Conservation (phyloP, 2,888 invertebrate genomes). For the Suillia variegata region DNA sequence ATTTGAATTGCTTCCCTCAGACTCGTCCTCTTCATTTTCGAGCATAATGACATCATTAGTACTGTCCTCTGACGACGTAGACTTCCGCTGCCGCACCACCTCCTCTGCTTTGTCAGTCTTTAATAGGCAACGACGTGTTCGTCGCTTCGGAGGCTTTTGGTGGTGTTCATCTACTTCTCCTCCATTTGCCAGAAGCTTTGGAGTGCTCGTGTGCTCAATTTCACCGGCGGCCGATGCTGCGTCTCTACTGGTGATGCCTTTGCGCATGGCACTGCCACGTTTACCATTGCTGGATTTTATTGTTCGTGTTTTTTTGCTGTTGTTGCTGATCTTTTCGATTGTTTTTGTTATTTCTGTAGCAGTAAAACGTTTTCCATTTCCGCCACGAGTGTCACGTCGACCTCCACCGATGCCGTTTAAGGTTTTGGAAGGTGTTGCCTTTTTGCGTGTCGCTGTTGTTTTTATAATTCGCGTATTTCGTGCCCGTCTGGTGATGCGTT, state of each 20-base stretch:
- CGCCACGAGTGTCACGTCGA: constrained; percentile 5
- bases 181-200: constrained; percentile 18
- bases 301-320: constrained; percentile 30
- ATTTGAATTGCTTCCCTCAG: constrained; percentile 48
- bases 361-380: not conserved
- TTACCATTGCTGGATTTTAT: constrained; percentile 42
- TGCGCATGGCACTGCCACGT: constrained; percentile 45
- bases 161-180: constrained; percentile 25
- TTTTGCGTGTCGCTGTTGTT: constrained; percentile 16
- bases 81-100: constrained; percentile 28
- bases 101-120: constrained; percentile 49
- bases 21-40: too few species aligned
- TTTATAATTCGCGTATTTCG: constrained; percentile 14
- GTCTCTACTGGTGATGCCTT: constrained; percentile 28
- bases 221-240: constrained; percentile 50
- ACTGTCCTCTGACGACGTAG: constrained; percentile 27
- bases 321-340: constrained; percentile 25
- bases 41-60: too few species aligned
- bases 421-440: too few species aligned
- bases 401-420: constrained; percentile 18
- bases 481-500: constrained; percentile 15
- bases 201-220: constrained; percentile 34
- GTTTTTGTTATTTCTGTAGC: constrained; percentile 16
- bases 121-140: constrained; percentile 51
- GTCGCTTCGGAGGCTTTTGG: constrained; percentile 41